These are phyloP conservation scores for Miniopterus natalensis DNA, from an alignment of 2,113 vertebrate genomes.

Conservation along the genomic window DNA sequence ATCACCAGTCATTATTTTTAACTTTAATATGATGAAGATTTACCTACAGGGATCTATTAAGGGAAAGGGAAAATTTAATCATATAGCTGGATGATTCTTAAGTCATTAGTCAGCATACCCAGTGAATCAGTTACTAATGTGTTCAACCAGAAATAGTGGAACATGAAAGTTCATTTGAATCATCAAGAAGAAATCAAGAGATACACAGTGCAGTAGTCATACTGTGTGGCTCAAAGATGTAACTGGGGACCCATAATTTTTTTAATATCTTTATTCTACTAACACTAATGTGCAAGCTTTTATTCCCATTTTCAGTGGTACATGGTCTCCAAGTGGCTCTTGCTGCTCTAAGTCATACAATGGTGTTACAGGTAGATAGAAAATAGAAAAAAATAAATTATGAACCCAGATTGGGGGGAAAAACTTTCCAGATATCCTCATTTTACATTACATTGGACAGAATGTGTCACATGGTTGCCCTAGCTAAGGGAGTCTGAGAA, in stretches of 20 bases:
- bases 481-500: not conserved
- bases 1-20: conserved; percentile 72
- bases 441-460: not conserved
- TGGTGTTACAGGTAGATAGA: not conserved
- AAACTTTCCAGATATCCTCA: not conserved
- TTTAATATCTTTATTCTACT: conserved; percentile 17
- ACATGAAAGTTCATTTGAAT: not conserved
- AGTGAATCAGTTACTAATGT: not conserved
- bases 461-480: not conserved
- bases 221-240: not conserved
- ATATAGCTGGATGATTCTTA: conserved; percentile 47
- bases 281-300: not conserved
- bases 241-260: not conserved
- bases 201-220: not conserved
- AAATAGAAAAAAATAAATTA: not conserved
- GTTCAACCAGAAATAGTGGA: conserved; percentile 40
- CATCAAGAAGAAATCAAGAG: not conserved
- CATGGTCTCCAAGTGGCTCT: not conserved
- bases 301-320: not conserved
- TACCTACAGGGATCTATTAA: conserved; percentile 70
- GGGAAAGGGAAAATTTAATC: conserved; percentile 54
- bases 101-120: conserved; percentile 47
- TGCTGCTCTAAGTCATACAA: not conserved
- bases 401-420: not conserved
- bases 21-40: conserved; percentile 72